phyloP scores from a whole-genome alignment of 2,888 invertebrate genomes.

The Bugulina stolonifera region DNA sequence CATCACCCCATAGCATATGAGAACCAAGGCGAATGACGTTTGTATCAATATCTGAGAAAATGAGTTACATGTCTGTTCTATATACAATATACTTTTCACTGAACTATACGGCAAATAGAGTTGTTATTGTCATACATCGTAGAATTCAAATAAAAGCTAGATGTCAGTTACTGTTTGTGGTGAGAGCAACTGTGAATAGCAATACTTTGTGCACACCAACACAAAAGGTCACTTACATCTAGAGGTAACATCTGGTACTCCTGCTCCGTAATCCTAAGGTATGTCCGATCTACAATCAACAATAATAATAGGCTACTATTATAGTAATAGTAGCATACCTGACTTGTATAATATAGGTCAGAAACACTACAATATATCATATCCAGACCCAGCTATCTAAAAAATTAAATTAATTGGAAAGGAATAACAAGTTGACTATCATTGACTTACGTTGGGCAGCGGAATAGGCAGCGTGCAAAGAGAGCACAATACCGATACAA shows the following conservation, averaged over 20 bases:
- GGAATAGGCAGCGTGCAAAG: conserved; percentile 18
- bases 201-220: too few species aligned
- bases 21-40: background rate
- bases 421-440: too few species aligned
- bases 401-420: background rate
- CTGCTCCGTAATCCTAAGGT: background rate
- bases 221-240: conserved; percentile 21
- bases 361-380: background rate
- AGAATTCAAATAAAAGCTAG: too few species aligned
- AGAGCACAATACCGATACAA: conserved; percentile 1
- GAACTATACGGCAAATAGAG: too few species aligned
- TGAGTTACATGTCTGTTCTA: too few species aligned
- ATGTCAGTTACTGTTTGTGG: too few species aligned
- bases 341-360: background rate
- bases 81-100: too few species aligned
- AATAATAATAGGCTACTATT: too few species aligned
- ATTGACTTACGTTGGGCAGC: conserved; percentile 23
- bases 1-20: conserved; percentile 19
- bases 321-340: too few species aligned
- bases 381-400: background rate
- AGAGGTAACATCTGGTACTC: conserved; percentile 12
- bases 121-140: too few species aligned
- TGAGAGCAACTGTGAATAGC: too few species aligned
- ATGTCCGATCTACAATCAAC: conserved; percentile 24
- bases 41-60: conserved; percentile 2